Percentiles rank a stretch among this genome's conserved stretches.
Evolutionary conservation across 2,888 invertebrate species (phyloP).

Genomic region (Byasa hedistus): DNA sequence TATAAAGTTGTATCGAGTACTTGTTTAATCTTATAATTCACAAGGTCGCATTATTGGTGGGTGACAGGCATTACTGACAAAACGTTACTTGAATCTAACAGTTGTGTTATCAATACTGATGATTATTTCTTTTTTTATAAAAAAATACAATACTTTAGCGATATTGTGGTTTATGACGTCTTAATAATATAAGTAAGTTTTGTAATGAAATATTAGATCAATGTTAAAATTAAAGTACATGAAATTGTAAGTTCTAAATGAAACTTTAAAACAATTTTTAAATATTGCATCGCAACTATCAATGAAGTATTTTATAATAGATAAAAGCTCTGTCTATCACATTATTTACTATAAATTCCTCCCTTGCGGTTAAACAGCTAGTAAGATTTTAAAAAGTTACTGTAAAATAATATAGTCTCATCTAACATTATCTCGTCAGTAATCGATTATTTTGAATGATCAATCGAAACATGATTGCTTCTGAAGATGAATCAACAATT

Average conservation of each 20-base stretch:
- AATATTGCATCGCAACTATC: too few species aligned
- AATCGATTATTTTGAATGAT: conserved; percentile 15
- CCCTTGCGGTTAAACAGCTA: too few species aligned
- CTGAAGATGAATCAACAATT: conserved; percentile 10
- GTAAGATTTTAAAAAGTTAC: neutral
- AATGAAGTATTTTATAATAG: too few species aligned
- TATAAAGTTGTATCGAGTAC: conserved; percentile 10
- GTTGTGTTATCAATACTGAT: neutral
- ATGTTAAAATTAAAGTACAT: too few species aligned
- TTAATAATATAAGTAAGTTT: too few species aligned
- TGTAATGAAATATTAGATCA: too few species aligned
- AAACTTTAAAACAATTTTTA: too few species aligned
- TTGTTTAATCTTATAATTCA: conserved; percentile 12
- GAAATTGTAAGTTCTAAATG: too few species aligned
- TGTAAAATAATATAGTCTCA: neutral
- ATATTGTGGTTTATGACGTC: too few species aligned
- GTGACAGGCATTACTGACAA: neutral
- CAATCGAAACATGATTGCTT: conserved; percentile 15
- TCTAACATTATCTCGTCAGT: conserved; percentile 10
- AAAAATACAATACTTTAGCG: too few species aligned
- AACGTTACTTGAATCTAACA: neutral
- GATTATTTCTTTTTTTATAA: neutral
- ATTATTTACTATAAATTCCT: too few species aligned
- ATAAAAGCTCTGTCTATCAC: too few species aligned
- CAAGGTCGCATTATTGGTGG: conserved; percentile 8